Base-by-base conservation (phyloP, 2,888 invertebrate genomes). In the Crioceris asparagi region DNA sequence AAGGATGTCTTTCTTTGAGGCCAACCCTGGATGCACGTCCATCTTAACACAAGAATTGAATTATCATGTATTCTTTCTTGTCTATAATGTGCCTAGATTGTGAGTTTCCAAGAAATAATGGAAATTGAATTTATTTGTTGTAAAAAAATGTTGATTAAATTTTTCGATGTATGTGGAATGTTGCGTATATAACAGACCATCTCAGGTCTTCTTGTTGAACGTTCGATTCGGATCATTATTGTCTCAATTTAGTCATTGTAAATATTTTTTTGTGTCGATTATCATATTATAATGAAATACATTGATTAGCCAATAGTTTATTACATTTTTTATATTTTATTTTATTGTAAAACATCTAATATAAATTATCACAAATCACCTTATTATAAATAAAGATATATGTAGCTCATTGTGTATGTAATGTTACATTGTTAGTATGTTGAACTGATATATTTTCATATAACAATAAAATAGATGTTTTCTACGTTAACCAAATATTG, bases 1-100 rank as follows among this genome's bases (percentile, higher is more conserved):
- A 96, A 66, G 90, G 90, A 40, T 87, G 85, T 41, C 69, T 96
- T 30, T 77, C 84, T 3, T 70, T 96, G 27, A 71, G 94, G 54
- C 80, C 92, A 31, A 82, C 83, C 40, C 69, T 86, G 37, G 79
- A 79, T 51, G 69, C 72, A 56, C 67, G 63, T 40, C 49, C 55
- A 32, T 54, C 53, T 33, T 60, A 58, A 54, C 47, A 45, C 40
- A 44, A 12, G 7, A n/a, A n/a, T n/a, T n/a, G n/a, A n/a, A n/a
- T n/a, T n/a, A n/a, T n/a, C n/a, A n/a, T n/a, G n/a, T n/a, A n/a
- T n/a, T n/a, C n/a, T n/a, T n/a, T n/a, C n/a, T n/a, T n/a, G n/a
- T n/a, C n/a, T n/a, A n/a, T n/a, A n/a, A n/a, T n/a, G n/a, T n/a
- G n/a, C n/a, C n/a, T n/a, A n/a, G n/a, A n/a, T n/a, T n/a, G n/a